phyloP scores from a whole-genome alignment of 2,888 invertebrate species.

The Patella pellucida region DNA sequence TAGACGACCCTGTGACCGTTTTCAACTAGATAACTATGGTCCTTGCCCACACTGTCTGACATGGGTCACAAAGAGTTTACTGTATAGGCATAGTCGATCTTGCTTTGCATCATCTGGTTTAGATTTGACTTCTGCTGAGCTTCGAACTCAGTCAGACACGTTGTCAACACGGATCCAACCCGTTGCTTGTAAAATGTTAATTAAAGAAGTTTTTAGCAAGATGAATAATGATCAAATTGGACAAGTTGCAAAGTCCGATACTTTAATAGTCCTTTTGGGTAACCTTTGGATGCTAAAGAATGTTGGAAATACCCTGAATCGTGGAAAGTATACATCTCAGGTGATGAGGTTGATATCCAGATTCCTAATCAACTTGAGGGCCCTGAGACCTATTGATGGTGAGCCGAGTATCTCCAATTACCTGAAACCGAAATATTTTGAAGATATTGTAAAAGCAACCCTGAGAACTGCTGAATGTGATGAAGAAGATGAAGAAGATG shows the following conservation, averaged over 20 bases:
- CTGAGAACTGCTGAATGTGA: not conserved
- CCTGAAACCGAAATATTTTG: not conserved
- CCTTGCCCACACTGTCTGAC: not conserved
- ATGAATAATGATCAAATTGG: not conserved
- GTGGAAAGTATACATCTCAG: not conserved
- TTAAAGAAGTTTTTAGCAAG: not conserved
- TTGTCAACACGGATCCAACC: not conserved
- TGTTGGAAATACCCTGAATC: not conserved
- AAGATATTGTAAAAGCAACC: not conserved
- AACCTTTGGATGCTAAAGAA: not conserved
- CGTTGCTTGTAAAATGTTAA: not conserved
- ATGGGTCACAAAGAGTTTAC: not conserved
- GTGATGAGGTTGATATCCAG: not conserved
- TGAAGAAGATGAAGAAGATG: not conserved
- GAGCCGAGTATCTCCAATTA: not conserved
- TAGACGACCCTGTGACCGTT: constrained; percentile 7
- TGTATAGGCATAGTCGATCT: not conserved
- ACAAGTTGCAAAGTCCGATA: not conserved
- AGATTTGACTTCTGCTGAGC: not conserved
- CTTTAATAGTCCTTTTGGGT: not conserved
- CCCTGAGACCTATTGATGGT: not conserved
- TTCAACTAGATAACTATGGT: not conserved
- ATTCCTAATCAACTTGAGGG: not conserved
- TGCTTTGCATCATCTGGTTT: not conserved
- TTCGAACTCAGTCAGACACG: not conserved